phyloP scores from a whole-genome alignment of 2,113 vertebrate genomes.

The Pollimyrus isidori region DNA sequence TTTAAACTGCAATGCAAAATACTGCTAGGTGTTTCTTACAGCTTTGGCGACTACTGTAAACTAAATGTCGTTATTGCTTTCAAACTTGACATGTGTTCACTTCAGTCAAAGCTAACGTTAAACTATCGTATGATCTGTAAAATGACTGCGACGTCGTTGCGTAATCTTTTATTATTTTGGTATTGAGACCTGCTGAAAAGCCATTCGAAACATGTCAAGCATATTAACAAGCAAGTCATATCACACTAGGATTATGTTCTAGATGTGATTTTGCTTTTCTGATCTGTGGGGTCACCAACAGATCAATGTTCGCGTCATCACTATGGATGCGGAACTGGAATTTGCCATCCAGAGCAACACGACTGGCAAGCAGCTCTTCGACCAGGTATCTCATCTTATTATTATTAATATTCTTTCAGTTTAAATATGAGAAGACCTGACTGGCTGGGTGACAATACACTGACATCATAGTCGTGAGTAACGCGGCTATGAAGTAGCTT shows the following conservation, averaged over 20 bases:
- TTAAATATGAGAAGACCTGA: neutral
- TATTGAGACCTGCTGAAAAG: neutral
- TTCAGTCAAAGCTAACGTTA: neutral
- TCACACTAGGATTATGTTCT: neutral
- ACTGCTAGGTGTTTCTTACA: neutral
- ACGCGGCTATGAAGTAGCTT: neutral
- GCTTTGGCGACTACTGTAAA: neutral
- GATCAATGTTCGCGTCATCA: slow-evolving; percentile 92
- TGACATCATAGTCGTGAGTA: neutral
- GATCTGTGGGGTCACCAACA: slow-evolving; percentile 34
- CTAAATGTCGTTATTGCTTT: neutral
- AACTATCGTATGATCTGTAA: neutral
- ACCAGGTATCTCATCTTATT: slow-evolving; percentile 68
- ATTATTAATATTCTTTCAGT: neutral
- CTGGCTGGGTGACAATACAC: neutral
- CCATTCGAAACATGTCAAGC: neutral
- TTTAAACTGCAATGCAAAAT: neutral
- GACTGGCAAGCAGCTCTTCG: slow-evolving; percentile 92
- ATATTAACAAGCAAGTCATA: neutral
- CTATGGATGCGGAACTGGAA: slow-evolving; percentile 96
- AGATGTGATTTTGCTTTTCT: neutral
- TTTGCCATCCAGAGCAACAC: slow-evolving; percentile 97
- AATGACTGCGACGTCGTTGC: neutral
- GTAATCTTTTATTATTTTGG: neutral
- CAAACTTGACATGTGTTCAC: neutral